Evolutionary conservation across 2,113 vertebrate species (phyloP).

Genomic region (Romanogobio albipinnatus): DNA sequence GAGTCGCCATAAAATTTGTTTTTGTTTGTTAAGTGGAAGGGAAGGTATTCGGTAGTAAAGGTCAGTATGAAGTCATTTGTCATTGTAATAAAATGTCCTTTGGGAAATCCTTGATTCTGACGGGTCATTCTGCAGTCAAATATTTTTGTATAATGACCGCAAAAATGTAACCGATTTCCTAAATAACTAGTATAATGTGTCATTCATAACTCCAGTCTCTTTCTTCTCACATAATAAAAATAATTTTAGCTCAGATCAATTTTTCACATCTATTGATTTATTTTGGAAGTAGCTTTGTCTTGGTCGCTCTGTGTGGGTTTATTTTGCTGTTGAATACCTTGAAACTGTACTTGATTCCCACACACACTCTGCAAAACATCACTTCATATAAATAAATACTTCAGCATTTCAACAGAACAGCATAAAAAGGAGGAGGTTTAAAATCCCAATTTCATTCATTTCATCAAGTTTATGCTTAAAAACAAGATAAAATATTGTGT

Average conservation of each 20-base stretch:
- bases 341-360: background rate
- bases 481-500: too few relatives aligned
- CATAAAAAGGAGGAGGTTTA: background rate
- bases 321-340: background rate
- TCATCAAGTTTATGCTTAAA: too few relatives aligned
- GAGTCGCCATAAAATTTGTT: background rate
- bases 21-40: background rate
- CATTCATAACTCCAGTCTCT: background rate
- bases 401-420: background rate
- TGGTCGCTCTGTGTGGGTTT: background rate
- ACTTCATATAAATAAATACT: conserved; percentile 7
- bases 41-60: background rate
- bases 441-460: too few relatives aligned
- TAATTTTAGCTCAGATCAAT: background rate
- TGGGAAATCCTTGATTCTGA: background rate
- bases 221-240: background rate
- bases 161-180: background rate
- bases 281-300: background rate
- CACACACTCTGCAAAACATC: background rate
- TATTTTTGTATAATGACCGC: background rate
- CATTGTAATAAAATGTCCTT: background rate
- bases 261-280: background rate
- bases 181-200: background rate
- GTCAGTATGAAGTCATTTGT: background rate
- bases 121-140: background rate